Conservation (phyloP, 2,888 invertebrate genomes). For the Patella caerulea region DNA sequence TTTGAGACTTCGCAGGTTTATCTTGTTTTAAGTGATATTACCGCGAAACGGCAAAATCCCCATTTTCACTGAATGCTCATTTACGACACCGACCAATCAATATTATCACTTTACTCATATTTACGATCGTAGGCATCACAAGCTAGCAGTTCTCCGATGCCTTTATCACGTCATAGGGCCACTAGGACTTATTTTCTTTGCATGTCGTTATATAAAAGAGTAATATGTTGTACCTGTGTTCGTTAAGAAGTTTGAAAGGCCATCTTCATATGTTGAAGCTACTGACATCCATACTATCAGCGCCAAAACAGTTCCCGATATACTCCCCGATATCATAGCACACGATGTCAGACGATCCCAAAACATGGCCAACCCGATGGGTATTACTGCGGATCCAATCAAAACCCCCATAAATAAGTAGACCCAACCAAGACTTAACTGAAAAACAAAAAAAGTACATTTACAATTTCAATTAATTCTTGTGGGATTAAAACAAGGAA, state of each 20-base stretch:
- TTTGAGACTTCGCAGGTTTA: too few relatives aligned
- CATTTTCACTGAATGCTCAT: too few relatives aligned
- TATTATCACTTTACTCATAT: too few relatives aligned
- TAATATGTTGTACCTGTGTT: conserved; percentile 52
- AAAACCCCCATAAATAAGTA: conserved; percentile 71
- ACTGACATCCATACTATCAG: conserved; percentile 67
- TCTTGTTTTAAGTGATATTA: too few relatives aligned
- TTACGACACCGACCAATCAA: too few relatives aligned
- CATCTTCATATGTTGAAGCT: conserved; percentile 63
- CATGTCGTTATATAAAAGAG: not conserved
- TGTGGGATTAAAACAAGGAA: too few relatives aligned
- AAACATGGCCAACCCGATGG: conserved; percentile 67
- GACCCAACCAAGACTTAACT: conserved; percentile 68
- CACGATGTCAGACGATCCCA: conserved; percentile 67
- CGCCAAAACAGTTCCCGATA: conserved; percentile 64
- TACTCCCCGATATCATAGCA: conserved; percentile 67
- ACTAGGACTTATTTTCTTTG: not conserved
- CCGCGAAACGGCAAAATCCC: too few relatives aligned
- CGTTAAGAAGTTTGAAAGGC: conserved; percentile 56
- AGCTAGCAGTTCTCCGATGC: not conserved
- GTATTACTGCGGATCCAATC: conserved; percentile 70
- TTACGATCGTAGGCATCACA: too few relatives aligned
- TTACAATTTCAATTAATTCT: too few relatives aligned
- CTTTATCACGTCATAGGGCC: too few relatives aligned
- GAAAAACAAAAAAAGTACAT: conserved; percentile 16